Base-by-base conservation (phyloP, 2,888 invertebrate species). In the Mystacides longicornis region DNA sequence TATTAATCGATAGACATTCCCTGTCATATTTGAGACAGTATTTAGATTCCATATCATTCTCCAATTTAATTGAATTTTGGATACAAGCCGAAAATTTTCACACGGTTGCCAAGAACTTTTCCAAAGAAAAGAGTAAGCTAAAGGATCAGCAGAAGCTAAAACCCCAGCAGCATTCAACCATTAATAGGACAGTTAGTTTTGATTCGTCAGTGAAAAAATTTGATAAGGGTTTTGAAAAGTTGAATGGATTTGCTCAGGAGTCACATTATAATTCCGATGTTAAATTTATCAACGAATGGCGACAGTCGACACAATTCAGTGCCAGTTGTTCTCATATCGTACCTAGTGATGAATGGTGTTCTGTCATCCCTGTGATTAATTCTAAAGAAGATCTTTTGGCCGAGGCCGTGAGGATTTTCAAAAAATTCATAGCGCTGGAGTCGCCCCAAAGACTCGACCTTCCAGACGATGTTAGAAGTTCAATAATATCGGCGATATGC, bases 1-100 rank as follows among this genome's bases (percentile, higher is more conserved):
- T 91, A 62, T 75, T 95, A 16, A 72, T 79, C 22, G 90, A 92
- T 70, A 87, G 87, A 67, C 83, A 83, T 67, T 89, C 89, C 54
- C 74, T 93, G 22, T 85, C 85, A 48, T 89, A 90, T 71, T 90
- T 94, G 68, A 81, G 91, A 54, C 89, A 92, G 65, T 95, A 83
- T 70, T 82, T 95, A 81, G 90, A 93, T 65, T 77, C 83, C n/a
- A 79, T 82, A 61, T 83, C 83, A 55, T 81, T 82, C 53, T 71
- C 85, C 54, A 71, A 79, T 19, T 73, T 86, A 27, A 78, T 90
- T 1, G 85, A 85, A 68, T 87, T 89, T 69, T 89, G 86, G 82
- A 68, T 89, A 61, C 89, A 89, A 65, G 79, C 87, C 46, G 86
- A 89, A 65, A 81, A 81, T 63, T 83, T 87, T 64, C 81, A 78